Conservation (phyloP, 1,140 invertebrate genomes). For the Rhyacophila brunnea region DNA sequence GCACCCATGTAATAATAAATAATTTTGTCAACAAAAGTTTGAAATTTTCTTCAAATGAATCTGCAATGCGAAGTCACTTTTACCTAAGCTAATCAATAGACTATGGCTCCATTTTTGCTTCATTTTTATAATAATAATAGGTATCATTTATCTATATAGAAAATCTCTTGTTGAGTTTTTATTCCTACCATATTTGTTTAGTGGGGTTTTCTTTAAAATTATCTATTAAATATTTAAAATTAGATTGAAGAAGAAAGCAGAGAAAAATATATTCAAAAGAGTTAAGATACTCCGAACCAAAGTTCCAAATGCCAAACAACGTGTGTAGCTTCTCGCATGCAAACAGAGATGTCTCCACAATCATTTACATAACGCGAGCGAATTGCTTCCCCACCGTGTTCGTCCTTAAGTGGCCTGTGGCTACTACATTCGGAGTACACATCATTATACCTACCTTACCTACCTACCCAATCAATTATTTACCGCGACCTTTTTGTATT, state of each 20-base stretch:
- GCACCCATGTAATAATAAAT: too few species aligned
- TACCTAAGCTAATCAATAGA: too few species aligned
- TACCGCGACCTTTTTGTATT: constrained; percentile 25
- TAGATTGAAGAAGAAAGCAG: background rate
- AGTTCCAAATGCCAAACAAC: background rate
- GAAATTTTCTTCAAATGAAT: too few species aligned
- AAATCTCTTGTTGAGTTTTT: background rate
- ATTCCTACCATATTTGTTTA: background rate
- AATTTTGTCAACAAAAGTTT: too few species aligned
- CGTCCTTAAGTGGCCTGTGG: background rate
- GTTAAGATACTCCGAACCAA: background rate
- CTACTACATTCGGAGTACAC: background rate
- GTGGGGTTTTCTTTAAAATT: background rate
- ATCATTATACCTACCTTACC: too few species aligned
- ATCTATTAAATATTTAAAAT: background rate
- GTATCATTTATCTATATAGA: too few species aligned
- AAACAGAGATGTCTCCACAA: constrained; percentile 26
- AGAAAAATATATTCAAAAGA: background rate
- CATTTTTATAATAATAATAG: too few species aligned
- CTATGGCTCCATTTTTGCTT: too few species aligned
- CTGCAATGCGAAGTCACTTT: too few species aligned
- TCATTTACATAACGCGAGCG: constrained; percentile 27
- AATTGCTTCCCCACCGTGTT: constrained; percentile 14
- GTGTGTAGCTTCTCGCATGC: background rate
- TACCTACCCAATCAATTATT: constrained; percentile 20